Base-by-base conservation (phyloP, 2,888 invertebrate species). In the Thelaira solivaga region DNA sequence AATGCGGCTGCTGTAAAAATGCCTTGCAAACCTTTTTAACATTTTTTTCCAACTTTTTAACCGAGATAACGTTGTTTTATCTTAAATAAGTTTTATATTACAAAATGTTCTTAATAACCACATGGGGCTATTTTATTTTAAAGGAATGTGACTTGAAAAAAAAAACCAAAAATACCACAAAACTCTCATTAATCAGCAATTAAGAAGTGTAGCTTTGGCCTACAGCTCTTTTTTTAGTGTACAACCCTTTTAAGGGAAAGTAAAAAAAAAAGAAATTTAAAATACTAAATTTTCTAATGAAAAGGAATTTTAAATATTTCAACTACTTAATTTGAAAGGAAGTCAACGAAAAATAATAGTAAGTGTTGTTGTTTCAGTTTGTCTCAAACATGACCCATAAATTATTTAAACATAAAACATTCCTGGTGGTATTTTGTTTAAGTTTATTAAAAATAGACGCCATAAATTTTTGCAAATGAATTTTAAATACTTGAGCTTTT, bases 121-220 rank as follows among this genome's bases (percentile, higher is more conserved):
- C 76, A 76, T 61, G 76, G 65, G 71, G 51, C 65, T 47, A 47
- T 71, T 76, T 76, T 53, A 36, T 13, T 51, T 65, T 59, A 20
- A 51, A 59, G 65, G 53, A 47, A 53, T 59, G 55, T 71, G 59
- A 29, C 22, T 34, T 55, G n/a, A 53, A 57, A 36, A 41, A 62
- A 51, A 16, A n/a, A 4, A 10, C 47, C n/a, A 10, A n/a, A 45
- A 72, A 22, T 13, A 55, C 31, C 71, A 61, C 45, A 55, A 71
- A 62, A 45, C 41, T 18, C n/a, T n/a, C 77, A 77, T 73, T 77
- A 73, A 73, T 77, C 73, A 68, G 45, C 62, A 77, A 77, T 77
- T 68, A 77, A 64, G 29, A 36, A 49, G 51, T 1, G 20, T 13
- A 20, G 5, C 18, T 36, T 0, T 20, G 20, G 22, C 13, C n/a